Evolutionary conservation across 2,888 invertebrate species (phyloP), one percentile per base, ranked within the genome.

Genomic region (Mesodorylaimus sp.): DNA sequence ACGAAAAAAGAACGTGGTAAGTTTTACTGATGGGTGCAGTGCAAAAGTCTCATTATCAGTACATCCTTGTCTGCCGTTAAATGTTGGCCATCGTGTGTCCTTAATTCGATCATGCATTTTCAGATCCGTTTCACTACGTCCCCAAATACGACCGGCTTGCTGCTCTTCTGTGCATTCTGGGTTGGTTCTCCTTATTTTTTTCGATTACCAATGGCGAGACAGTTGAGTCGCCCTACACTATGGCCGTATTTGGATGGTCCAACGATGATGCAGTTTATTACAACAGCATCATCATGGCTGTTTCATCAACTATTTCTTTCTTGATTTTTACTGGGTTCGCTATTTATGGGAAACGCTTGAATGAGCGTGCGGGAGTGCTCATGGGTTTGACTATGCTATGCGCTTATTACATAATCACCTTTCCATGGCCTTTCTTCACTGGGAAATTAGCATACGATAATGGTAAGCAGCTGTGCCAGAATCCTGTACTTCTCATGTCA

Each of bases 161-260:
- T 7, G 53, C 55, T 7, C 28, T 48, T 13, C 46, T 61, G 7
- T 61, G 60, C 48, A 54, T 60, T 45, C 50, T 51, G 32, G 54
- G 67, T 1, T 66, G 69, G 55, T 69, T 69, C 56, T 61, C 62
- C 27, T 62, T 66, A 25, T 60, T 68, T 46, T 68, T 69, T 54
- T 59, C 66, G 27, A 66, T 68, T 52, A 63, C 67, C 16, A 63
- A 68, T 19, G 61, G 64, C 53, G 69, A 69, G 60, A 69, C 69
- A n/a, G 44, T 47, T 48, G 66, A 61, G 3, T 62, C 68, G 13
- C 67, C 68, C 1, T 55, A 68, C 19, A 58, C 63, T 0, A 69
- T 69, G 67, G 61, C 68, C 47, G 66, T 68, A 65, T 70, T 66
- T 56, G 61, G 59, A 2, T 68, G 67, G 67, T 60, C 59, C 2